Evolutionary conservation across 2,888 invertebrate species (phyloP).

Genomic region (Hirtodrosophila duncani): DNA sequence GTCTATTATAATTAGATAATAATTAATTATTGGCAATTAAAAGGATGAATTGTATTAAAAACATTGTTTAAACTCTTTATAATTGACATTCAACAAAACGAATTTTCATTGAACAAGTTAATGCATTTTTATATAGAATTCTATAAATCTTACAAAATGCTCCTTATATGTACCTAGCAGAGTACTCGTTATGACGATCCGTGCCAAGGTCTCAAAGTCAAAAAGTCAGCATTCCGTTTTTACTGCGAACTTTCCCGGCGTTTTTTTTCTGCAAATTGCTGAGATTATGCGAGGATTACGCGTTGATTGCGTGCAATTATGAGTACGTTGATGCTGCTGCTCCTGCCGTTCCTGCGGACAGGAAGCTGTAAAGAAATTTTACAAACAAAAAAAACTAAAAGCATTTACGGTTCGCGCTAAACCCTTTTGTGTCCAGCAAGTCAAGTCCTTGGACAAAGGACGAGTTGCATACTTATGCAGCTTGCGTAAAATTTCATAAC

Average conservation of each 20-base stretch:
- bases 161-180: no score
- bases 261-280: slow-evolving; percentile 34
- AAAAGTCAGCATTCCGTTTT: slow-evolving; percentile 19
- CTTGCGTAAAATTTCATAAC: slow-evolving; percentile 75
- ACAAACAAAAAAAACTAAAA: no score
- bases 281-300: slow-evolving; percentile 64
- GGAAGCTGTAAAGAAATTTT: slow-evolving; percentile 38
- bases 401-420: slow-evolving; percentile 47
- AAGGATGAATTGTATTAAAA: no score
- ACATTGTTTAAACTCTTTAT: no score
- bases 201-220: slow-evolving; percentile 30
- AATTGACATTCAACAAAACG: no score
- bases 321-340: slow-evolving; percentile 19
- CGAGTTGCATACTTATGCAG: slow-evolving; percentile 10
- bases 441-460: slow-evolving; percentile 29
- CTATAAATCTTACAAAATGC: no score
- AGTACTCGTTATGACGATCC: no score
- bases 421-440: slow-evolving; percentile 42
- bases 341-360: slow-evolving; percentile 19
- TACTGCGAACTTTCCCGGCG: slow-evolving; percentile 14
- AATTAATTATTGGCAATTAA: no score
- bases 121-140: no score
- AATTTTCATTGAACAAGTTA: no score
- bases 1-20: no score
- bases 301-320: slow-evolving; percentile 62